phyloP scores from a whole-genome alignment of 92 coral and sea anemone genomes.

The Chrysogorgia sp. region DNA sequence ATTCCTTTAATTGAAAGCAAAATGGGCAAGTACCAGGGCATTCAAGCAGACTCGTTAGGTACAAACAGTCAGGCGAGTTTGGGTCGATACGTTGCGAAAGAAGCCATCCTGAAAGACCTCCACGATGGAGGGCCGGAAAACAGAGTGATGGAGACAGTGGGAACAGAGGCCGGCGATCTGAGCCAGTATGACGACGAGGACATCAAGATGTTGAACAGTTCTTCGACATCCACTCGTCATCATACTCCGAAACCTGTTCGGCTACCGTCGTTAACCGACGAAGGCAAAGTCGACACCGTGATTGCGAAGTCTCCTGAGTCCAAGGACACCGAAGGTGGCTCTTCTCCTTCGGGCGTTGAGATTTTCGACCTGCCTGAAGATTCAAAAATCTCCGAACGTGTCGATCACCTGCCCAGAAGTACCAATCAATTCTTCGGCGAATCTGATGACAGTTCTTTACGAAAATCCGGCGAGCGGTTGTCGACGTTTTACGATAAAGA shows the following conservation, averaged over 20 bases:
- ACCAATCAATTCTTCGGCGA: conserved; percentile 18
- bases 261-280: conserved; percentile 18
- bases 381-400: neutral
- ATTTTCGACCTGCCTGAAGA: conserved; percentile 30
- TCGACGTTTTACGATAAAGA: conserved; percentile 21
- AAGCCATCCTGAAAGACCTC: conserved; percentile 17
- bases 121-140: neutral
- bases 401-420: conserved; percentile 18
- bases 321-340: neutral
- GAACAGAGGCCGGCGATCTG: conserved; percentile 1
- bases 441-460: conserved; percentile 12
- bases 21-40: neutral
- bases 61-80: conserved; percentile 18
- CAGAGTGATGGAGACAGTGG: neutral
- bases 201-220: neutral
- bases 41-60: conserved; percentile 33
- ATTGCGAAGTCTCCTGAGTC: neutral
- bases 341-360: neutral
- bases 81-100: conserved; percentile 11
- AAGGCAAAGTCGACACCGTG: conserved; percentile 12
- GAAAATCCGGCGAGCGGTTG: conserved; percentile 31
- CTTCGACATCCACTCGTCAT: neutral
- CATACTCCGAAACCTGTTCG: conserved; percentile 10
- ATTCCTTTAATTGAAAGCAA: neutral
- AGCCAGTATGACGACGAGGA: conserved; percentile 20